Conservation (phyloP, 92 coral and sea anemone genomes). For the Porites rus region DNA sequence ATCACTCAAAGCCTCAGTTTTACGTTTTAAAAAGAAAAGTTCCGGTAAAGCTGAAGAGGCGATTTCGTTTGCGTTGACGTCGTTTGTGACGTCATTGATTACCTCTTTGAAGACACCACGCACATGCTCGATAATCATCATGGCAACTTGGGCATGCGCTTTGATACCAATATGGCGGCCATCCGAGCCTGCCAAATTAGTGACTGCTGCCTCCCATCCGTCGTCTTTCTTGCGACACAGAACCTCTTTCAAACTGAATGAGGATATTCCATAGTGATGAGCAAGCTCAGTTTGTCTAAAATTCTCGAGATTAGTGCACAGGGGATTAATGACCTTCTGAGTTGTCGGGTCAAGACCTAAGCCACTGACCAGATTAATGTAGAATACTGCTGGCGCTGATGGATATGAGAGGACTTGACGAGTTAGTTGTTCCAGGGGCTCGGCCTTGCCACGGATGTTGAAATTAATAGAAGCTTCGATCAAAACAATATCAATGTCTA, state of each 20-base stretch:
- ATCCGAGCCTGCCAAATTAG: conserved; percentile 60
- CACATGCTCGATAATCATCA: conserved; percentile 63
- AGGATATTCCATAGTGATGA: conserved; percentile 59
- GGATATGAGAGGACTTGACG: conserved; percentile 71
- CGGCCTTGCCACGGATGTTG: conserved; percentile 56
- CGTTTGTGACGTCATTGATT: background rate
- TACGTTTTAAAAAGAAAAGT: background rate
- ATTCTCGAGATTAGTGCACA: conserved; percentile 74
- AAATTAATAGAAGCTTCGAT: conserved; percentile 81
- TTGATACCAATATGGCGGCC: conserved; percentile 66
- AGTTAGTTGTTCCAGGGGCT: conserved; percentile 83
- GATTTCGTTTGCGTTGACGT: background rate
- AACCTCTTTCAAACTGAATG: conserved; percentile 69
- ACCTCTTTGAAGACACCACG: conserved; percentile 10
- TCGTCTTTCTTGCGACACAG: conserved; percentile 52
- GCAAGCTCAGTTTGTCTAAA: conserved; percentile 67
- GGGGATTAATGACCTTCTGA: conserved; percentile 38
- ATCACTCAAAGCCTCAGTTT: conserved; percentile 31
- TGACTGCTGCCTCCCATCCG: conserved; percentile 25
- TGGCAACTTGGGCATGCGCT: conserved; percentile 75
- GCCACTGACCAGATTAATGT: conserved; percentile 74
- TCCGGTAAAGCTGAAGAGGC: background rate
- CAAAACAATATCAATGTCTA: conserved; percentile 72
- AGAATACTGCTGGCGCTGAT: conserved; percentile 75
- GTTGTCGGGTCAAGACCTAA: conserved; percentile 59